These are phyloP conservation scores for Nebria ingens DNA, from an alignment of 1,140 invertebrate genomes.

Conservation along the genomic window DNA sequence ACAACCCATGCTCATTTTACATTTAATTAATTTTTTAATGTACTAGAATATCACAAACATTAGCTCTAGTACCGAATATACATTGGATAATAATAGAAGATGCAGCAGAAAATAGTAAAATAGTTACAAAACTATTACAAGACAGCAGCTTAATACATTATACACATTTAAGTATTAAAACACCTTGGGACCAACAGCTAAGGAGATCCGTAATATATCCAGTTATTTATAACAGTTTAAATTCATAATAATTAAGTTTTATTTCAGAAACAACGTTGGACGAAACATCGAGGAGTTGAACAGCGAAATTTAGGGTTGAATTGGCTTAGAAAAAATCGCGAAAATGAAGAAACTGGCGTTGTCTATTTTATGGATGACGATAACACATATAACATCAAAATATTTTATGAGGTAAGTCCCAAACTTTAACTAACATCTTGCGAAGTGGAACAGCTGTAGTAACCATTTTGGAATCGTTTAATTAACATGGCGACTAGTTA, in stretches of 20 bases:
- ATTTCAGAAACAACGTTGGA: constrained; percentile 67
- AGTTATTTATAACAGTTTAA: neutral
- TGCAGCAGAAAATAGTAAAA: constrained; percentile 54
- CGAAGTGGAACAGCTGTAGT: constrained; percentile 7
- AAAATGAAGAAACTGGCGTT: constrained; percentile 56
- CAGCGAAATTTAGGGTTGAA: constrained; percentile 84
- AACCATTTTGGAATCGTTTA: too few relatives aligned
- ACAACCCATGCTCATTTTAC: constrained; percentile 5
- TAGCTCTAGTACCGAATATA: constrained; percentile 77
- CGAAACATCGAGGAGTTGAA: constrained; percentile 85
- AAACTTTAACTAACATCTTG: constrained; percentile 6
- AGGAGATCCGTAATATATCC: constrained; percentile 20
- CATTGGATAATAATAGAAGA: constrained; percentile 98
- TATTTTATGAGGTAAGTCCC: constrained; percentile 75
- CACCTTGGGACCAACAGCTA: constrained; percentile 32
- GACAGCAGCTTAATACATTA: constrained; percentile 54
- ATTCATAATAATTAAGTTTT: constrained; percentile 3
- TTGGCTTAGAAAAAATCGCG: constrained; percentile 71
- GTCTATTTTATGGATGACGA: constrained; percentile 99
- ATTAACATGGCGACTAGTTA: constrained; percentile 1
- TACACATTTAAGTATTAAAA: constrained; percentile 69
- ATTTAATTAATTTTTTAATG: neutral
- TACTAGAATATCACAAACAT: constrained; percentile 77
- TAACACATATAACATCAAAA: constrained; percentile 82
- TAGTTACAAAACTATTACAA: constrained; percentile 73